A percentile compares a stretch with the other conserved stretches of the same genome.
Conservation (phyloP, 2,113 vertebrate genomes). For the Ginglymostoma cirratum region DNA sequence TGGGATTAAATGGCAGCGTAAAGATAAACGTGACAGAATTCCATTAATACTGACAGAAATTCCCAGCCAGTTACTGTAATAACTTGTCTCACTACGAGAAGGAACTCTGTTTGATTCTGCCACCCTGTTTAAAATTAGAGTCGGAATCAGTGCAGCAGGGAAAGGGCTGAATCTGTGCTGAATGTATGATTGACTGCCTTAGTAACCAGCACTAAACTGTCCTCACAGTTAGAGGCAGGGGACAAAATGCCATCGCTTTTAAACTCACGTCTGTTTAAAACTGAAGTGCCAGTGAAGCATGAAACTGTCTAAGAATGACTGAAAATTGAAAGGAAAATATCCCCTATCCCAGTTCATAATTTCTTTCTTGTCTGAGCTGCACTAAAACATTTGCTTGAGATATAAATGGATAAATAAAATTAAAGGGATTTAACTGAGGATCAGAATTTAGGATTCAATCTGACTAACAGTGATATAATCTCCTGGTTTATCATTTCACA, state of each 20-base stretch:
- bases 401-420: background rate
- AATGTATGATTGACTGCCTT: background rate
- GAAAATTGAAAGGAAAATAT: background rate
- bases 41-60: background rate
- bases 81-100: background rate
- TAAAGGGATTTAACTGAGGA: background rate
- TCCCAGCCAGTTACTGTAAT: background rate
- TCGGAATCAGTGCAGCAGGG: background rate
- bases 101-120: background rate
- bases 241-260: background rate
- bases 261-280: background rate
- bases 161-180: background rate
- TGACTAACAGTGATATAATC: background rate
- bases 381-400: background rate
- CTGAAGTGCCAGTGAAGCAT: background rate
- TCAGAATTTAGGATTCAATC: background rate
- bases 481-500: background rate
- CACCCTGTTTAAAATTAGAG: background rate
- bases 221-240: background rate
- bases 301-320: background rate
- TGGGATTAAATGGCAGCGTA: background rate
- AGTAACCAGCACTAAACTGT: background rate
- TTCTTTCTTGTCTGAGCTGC: background rate
- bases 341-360: background rate
- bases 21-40: background rate